Evolutionary conservation across 2,113 vertebrate species (phyloP).

Genomic region (Telmatochromis bifrenatus): DNA sequence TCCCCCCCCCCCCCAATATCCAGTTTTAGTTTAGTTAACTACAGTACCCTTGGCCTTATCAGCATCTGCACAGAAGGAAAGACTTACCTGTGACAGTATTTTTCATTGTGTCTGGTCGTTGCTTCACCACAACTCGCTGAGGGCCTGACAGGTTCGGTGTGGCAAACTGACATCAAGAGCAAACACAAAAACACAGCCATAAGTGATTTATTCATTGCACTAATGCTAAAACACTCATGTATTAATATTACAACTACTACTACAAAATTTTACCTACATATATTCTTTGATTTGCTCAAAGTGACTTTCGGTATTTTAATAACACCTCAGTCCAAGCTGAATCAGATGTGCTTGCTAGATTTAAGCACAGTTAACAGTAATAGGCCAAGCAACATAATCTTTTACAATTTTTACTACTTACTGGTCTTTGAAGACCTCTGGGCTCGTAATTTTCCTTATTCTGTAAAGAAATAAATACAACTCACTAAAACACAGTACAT

Average conservation of each 20-base stretch:
- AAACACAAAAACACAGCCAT: background rate
- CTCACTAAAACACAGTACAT: background rate
- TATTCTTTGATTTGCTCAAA: background rate
- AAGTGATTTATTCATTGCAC: background rate
- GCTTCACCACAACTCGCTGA: conserved; percentile 55
- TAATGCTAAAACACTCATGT: background rate
- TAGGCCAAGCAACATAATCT: background rate
- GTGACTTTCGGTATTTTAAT: background rate
- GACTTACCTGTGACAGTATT: conserved; percentile 34
- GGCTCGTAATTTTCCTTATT: conserved; percentile 73
- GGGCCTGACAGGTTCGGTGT: conserved; percentile 27
- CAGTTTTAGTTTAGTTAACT: background rate
- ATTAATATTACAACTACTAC: background rate
- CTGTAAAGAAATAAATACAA: conserved; percentile 32
- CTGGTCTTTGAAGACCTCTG: conserved; percentile 31
- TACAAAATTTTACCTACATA: background rate
- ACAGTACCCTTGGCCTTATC: background rate
- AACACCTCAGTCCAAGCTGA: background rate
- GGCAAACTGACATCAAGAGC: conserved; percentile 17
- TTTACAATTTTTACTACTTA: conserved; percentile 4
- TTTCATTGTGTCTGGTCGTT: conserved; percentile 18
- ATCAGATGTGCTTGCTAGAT: background rate
- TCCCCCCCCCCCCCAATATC: accelerated
- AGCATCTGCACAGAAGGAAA: background rate
- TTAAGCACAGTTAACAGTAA: background rate